Evolutionary conservation across 2,113 vertebrate genomes (phyloP).

Genomic region (Hydrochoerus hydrochaeris): DNA sequence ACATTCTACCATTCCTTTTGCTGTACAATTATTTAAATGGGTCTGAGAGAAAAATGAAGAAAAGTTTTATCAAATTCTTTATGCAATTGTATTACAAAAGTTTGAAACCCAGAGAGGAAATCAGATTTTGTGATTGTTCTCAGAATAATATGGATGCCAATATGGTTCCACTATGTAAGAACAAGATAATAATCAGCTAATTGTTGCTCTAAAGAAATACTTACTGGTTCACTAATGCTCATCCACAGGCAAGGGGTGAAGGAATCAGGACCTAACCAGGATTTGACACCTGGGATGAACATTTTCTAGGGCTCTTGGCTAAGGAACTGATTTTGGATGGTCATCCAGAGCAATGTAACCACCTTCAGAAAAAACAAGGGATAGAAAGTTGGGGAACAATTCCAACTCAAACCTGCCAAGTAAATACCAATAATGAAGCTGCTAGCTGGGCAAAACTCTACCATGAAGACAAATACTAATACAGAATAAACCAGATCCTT

Average conservation of each 20-base stretch:
- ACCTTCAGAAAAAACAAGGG: neutral
- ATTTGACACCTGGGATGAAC: neutral
- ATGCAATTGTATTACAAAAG: neutral
- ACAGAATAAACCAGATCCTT: neutral
- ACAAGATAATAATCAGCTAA: too few relatives aligned
- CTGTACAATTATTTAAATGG: constrained; percentile 44
- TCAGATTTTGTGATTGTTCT: neutral
- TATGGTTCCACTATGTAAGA: neutral
- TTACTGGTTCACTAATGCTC: neutral
- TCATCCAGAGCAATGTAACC: neutral
- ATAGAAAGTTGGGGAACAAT: neutral
- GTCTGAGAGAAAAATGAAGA: neutral
- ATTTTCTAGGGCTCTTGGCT: neutral
- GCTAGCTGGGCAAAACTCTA: neutral
- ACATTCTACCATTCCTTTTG: constrained; percentile 30
- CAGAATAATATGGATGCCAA: neutral
- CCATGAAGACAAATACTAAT: neutral
- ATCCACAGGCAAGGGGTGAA: neutral
- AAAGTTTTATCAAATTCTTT: neutral
- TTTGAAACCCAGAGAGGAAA: constrained; percentile 23
- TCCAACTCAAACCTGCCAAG: neutral
- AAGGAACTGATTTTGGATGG: neutral
- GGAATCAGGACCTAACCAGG: neutral
- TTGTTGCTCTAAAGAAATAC: neutral
- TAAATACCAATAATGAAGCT: neutral